Evolutionary conservation across 2,113 vertebrate species (phyloP).

Genomic region (Bujurquina vittata): DNA sequence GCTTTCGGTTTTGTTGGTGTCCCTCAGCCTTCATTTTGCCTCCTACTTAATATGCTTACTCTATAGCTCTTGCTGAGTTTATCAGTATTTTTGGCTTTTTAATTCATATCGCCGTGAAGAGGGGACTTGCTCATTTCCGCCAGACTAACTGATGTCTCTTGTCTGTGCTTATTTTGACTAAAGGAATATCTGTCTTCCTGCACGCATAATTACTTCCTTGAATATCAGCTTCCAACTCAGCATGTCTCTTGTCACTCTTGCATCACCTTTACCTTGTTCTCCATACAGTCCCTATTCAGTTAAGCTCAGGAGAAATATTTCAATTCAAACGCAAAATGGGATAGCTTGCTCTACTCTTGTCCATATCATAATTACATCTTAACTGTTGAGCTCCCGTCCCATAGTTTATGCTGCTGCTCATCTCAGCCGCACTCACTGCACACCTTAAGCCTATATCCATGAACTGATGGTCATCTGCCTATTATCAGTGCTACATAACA

Average conservation of each 20-base stretch:
- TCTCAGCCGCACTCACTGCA: constrained; percentile 5
- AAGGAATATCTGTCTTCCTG: neutral
- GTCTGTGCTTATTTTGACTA: neutral
- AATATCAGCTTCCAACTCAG: neutral
- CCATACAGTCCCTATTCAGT: neutral
- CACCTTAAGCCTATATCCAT: constrained; percentile 20
- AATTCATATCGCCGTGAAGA: neutral
- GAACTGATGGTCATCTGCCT: constrained; percentile 45
- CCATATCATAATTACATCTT: constrained; percentile 61
- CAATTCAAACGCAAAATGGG: constrained; percentile 8
- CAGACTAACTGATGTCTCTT: neutral
- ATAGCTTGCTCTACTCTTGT: constrained; percentile 14
- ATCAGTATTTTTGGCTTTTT: neutral
- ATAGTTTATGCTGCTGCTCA: constrained; percentile 1
- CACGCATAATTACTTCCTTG: neutral
- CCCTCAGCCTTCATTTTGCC: neutral
- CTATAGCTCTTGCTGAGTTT: neutral
- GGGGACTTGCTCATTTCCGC: neutral
- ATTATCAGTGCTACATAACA: constrained; percentile 27
- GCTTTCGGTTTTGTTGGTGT: neutral
- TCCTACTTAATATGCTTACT: neutral
- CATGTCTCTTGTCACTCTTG: neutral
- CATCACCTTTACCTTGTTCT: constrained; percentile 1
- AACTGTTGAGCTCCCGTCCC: constrained; percentile 22
- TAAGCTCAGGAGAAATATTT: constrained; percentile 13